A percentile compares a stretch with the other conserved stretches of the same genome.
These are phyloP conservation scores for Elephas maximus DNA, from an alignment of 2,113 vertebrate species.

Conservation along the genomic window DNA sequence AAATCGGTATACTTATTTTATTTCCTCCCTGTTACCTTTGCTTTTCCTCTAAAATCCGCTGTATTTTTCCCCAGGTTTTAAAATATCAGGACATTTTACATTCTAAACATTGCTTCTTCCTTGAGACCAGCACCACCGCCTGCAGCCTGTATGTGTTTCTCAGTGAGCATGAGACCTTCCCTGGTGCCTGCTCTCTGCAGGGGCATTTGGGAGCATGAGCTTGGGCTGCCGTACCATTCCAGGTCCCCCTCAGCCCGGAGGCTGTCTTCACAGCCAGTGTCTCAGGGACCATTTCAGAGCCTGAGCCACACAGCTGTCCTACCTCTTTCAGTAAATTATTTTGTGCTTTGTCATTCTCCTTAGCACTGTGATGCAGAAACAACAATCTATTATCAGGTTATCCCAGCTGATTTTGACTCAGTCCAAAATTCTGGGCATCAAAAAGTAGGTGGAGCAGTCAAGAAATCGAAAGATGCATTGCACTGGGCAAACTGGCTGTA, in stretches of 20 bases:
- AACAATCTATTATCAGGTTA: background rate
- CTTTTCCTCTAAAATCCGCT: background rate
- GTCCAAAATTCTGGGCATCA: background rate
- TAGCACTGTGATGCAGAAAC: background rate
- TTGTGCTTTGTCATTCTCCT: background rate
- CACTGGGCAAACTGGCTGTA: too few relatives aligned
- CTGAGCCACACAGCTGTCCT: background rate
- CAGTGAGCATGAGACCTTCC: background rate
- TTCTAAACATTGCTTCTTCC: background rate
- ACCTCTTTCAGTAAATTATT: background rate
- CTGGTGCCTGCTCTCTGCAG: accelerated
- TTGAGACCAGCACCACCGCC: background rate
- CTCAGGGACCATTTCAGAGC: background rate
- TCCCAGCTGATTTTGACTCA: background rate
- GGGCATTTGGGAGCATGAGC: background rate
- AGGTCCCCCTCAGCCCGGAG: too few relatives aligned
- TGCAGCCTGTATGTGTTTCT: background rate
- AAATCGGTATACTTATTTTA: background rate
- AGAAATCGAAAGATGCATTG: too few relatives aligned
- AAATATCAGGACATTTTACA: background rate
- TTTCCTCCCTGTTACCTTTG: background rate
- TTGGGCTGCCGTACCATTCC: too few relatives aligned
- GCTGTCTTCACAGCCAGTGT: background rate
- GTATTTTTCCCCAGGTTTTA: background rate
- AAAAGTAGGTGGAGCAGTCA: background rate